phyloP scores from a whole-genome alignment of 2,888 invertebrate genomes.

The Elmis aenea region DNA sequence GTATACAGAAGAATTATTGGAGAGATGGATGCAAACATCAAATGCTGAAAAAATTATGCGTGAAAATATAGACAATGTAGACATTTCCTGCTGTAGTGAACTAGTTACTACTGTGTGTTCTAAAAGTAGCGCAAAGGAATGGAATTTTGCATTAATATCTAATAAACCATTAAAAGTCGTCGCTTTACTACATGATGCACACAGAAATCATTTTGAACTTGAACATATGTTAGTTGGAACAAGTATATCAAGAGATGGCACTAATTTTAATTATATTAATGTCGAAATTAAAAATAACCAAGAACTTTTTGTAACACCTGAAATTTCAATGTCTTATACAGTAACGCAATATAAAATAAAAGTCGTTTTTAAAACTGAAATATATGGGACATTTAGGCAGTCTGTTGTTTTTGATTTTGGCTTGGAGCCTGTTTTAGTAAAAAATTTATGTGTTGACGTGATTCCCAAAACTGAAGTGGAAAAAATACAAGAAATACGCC shows the following conservation, averaged over 20 bases:
- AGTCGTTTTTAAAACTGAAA: slow-evolving; percentile 61
- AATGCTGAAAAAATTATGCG: slow-evolving; percentile 60
- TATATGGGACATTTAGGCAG: slow-evolving; percentile 75
- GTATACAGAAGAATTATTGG: slow-evolving; percentile 59
- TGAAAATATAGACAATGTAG: slow-evolving; percentile 56
- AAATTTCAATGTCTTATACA: slow-evolving; percentile 19
- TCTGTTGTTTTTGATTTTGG: slow-evolving; percentile 73
- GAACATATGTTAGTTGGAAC: slow-evolving; percentile 44
- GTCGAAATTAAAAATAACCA: slow-evolving; percentile 42
- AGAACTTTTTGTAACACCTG: slow-evolving; percentile 11
- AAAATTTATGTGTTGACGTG: slow-evolving; percentile 71
- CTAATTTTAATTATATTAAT: slow-evolving; percentile 24
- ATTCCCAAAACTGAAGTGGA: slow-evolving; percentile 63
- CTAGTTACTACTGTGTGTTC: slow-evolving; percentile 58
- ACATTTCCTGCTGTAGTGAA: slow-evolving; percentile 55
- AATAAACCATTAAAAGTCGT: slow-evolving; percentile 55
- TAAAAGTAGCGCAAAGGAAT: slow-evolving; percentile 57
- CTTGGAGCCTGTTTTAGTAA: slow-evolving; percentile 57
- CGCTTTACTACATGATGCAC: slow-evolving; percentile 64
- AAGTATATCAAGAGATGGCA: too few species aligned
- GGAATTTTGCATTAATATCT: slow-evolving; percentile 56
- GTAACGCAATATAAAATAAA: slow-evolving; percentile 50
- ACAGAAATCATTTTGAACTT: slow-evolving; percentile 62
- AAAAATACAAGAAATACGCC: slow-evolving; percentile 59
- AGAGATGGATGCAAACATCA: slow-evolving; percentile 58